These are phyloP conservation scores for Leptonema lineaticorne DNA, from an alignment of 1,140 invertebrate genomes.

Conservation along the genomic window DNA sequence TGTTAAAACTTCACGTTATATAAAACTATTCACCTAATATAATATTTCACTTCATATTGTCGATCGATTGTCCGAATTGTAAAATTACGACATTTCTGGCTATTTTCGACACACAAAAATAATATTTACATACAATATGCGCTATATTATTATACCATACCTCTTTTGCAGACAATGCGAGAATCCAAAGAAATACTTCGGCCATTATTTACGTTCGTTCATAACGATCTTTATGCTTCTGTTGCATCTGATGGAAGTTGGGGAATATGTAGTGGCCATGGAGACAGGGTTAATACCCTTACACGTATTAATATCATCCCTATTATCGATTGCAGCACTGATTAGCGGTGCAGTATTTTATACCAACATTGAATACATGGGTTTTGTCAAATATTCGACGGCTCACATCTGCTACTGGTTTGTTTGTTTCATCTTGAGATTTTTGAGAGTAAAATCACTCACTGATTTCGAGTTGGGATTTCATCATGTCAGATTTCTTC, in stretches of 20 bases:
- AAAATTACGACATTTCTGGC: no score
- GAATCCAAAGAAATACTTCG: background rate
- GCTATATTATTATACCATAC: no score
- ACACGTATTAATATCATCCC: conserved; percentile 9
- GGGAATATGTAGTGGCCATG: conserved; percentile 28
- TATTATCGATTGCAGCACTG: conserved; percentile 16
- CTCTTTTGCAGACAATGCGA: no score
- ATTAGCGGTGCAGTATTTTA: conserved; percentile 23
- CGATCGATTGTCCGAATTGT: no score
- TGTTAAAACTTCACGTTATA: no score
- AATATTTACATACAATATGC: no score
- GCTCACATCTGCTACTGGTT: conserved; percentile 25
- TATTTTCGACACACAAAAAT: no score
- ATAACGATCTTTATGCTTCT: conserved; percentile 22
- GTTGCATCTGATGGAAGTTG: conserved; percentile 31
- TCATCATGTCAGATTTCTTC: conserved; percentile 19
- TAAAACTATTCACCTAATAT: no score
- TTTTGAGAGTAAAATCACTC: conserved; percentile 19
- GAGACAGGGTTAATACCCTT: conserved; percentile 15
- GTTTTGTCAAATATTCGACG: background rate
- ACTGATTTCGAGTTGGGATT: conserved; percentile 7
- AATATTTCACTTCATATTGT: no score
- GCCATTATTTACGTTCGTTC: conserved; percentile 26
- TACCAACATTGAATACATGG: conserved; percentile 16
- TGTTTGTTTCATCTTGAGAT: conserved; percentile 10